Percentiles rank a stretch among this genome's conserved stretches.
phyloP scores from a whole-genome alignment of 2,888 invertebrate genomes.

The Acrocyrtus sp. region DNA sequence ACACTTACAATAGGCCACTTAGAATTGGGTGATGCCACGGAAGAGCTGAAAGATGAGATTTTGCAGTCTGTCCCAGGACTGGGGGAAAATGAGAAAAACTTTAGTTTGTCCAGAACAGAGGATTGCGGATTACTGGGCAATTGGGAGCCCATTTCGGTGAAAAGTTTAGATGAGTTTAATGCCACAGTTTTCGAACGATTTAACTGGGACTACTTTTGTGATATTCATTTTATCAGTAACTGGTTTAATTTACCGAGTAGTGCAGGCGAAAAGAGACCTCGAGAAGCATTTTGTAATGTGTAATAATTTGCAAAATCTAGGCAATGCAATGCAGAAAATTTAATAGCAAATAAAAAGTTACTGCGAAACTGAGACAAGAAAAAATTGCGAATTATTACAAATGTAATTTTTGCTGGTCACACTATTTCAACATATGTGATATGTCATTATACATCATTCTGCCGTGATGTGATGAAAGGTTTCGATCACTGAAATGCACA shows the following conservation, averaged over 20 bases:
- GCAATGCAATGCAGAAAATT: background rate
- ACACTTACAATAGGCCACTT: slow-evolving; percentile 32
- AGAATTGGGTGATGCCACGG: slow-evolving; percentile 18
- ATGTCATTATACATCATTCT: background rate
- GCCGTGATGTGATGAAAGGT: background rate
- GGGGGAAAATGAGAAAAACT: slow-evolving; percentile 22
- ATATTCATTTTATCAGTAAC: slow-evolving; percentile 23
- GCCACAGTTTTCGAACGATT: slow-evolving; percentile 25
- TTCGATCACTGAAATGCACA: no score
- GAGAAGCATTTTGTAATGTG: slow-evolving; percentile 30
- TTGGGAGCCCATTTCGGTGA: slow-evolving; percentile 23
- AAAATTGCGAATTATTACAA: background rate
- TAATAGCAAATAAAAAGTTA: background rate
- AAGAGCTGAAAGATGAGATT: slow-evolving; percentile 21
- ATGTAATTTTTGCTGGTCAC: background rate
- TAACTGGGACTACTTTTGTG: slow-evolving; percentile 40
- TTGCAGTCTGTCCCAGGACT: slow-evolving; percentile 29
- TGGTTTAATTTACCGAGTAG: slow-evolving; percentile 35
- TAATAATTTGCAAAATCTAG: background rate
- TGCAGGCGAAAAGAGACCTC: slow-evolving; percentile 19
- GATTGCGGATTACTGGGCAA: slow-evolving; percentile 23
- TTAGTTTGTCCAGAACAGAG: slow-evolving; percentile 20
- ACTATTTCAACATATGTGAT: background rate
- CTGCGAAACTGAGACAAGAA: background rate
- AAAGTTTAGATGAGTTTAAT: slow-evolving; percentile 19